Evolutionary conservation across 2,113 vertebrate species (phyloP), one percentile per base, ranked within the genome.

Genomic region (Pangasianodon hypophthalmus): DNA sequence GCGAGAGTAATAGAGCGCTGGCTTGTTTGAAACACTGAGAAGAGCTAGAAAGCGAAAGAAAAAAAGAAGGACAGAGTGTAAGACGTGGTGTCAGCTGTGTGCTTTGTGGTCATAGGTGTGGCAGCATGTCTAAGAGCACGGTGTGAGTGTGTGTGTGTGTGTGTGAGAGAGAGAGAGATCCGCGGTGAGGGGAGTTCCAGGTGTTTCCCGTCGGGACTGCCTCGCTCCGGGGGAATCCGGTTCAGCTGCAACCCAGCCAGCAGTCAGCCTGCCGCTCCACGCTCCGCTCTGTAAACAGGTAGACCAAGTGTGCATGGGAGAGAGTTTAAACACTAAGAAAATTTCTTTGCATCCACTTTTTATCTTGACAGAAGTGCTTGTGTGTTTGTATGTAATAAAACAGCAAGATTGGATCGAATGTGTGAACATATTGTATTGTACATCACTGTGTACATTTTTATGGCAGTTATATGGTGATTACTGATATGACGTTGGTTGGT

Each of bases 191-290:
- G 90, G 88, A 92, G 82, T 62, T 90, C 64, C 92, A 90, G 86
- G 92, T 92, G 92, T 92, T 92, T 87, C 92, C 92, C 88, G 82
- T 77, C n/a, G 54, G 88, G 83, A 82, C 80, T 82, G 84, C 81
- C 29, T 62, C 29, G 71, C 84, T 88, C 69, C 54, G 64, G 92
- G 90, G 88, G 89, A 92, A 92, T 92, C 91, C 89, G 0, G 90
- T 91, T 90, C 69, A 41, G 86, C 93, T 58, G 80, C 21, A 71
- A 16, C 56, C 71, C 64, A 24, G 21, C 48, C 19, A 60, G 32
- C 75, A 73, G 18, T 77, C 84, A 41, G 87, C 32, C 67, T 87
- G 69, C 77, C 26, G 87, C 77, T 71, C 50, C 29, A 37, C 24
- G 37, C 67, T 73, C 48, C 67, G 32, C 86, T 84, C 67, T 73